phyloP scores from a whole-genome alignment of 2,797 vertebrate species.

The Enteromius trimaculatus region DNA sequence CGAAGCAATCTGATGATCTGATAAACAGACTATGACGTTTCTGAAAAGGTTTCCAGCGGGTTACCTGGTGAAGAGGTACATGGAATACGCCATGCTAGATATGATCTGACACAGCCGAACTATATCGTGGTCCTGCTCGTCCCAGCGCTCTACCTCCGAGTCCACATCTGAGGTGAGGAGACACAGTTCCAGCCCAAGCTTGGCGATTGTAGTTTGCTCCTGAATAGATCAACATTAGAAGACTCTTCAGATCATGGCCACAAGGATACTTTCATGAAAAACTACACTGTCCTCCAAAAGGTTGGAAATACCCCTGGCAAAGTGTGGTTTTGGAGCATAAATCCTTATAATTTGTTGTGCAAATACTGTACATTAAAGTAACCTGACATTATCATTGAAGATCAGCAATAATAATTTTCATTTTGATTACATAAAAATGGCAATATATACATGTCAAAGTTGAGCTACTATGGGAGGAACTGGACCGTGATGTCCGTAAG shows the following conservation, averaged over 20 bases:
- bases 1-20: not conserved
- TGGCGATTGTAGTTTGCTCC: conserved; percentile 93
- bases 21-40: not conserved
- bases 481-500: too few relatives aligned
- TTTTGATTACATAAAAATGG: too few relatives aligned
- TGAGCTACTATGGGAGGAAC: too few relatives aligned
- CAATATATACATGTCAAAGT: too few relatives aligned
- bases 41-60: not conserved
- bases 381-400: too few relatives aligned
- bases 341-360: too few relatives aligned
- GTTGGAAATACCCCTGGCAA: too few relatives aligned
- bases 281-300: not conserved
- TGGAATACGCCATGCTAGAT: conserved; percentile 93
- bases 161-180: conserved; percentile 91
- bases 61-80: conserved; percentile 98
- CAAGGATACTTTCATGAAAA: not conserved
- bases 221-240: conserved; percentile 63
- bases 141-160: conserved; percentile 92
- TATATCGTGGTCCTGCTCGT: conserved; percentile 91
- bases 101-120: conserved; percentile 86
- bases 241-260: not conserved
- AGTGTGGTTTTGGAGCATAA: too few relatives aligned
- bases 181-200: conserved; percentile 91
- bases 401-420: too few relatives aligned
- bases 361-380: too few relatives aligned